Evolutionary conservation across 2,113 vertebrate genomes (phyloP).

Genomic region (Talpa occidentalis): DNA sequence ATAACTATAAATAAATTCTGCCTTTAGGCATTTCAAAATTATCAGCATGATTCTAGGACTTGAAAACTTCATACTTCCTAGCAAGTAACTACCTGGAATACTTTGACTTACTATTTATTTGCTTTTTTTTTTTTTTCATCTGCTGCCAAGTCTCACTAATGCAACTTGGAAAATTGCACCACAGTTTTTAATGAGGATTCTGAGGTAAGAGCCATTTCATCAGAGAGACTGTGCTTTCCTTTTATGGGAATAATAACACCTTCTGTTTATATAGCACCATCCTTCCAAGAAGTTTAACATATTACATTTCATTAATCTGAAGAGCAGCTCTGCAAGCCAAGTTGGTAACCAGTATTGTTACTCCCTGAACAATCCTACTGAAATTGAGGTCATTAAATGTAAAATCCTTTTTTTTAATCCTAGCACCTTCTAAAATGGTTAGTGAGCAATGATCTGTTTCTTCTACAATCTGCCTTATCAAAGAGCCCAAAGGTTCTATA

Average conservation of each 20-base stretch:
- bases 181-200: conserved; percentile 78
- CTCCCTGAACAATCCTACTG: background rate
- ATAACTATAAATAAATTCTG: conserved; percentile 76
- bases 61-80: conserved; percentile 68
- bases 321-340: conserved; percentile 41
- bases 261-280: conserved; percentile 68
- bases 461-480: background rate
- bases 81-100: conserved; percentile 70
- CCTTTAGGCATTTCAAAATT: conserved; percentile 68
- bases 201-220: conserved; percentile 77
- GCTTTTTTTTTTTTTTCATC: conserved; percentile 69
- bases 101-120: conserved; percentile 78
- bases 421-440: background rate
- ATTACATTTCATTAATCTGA: conserved; percentile 66
- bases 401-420: background rate
- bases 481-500: background rate
- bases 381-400: conserved; percentile 54
- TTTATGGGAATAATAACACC: conserved; percentile 75
- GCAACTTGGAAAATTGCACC: conserved; percentile 78
- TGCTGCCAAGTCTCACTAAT: conserved; percentile 73
- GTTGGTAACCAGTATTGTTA: background rate
- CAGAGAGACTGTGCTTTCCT: conserved; percentile 68
- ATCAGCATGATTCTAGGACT: conserved; percentile 49
- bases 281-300: conserved; percentile 74
- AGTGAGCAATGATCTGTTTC: background rate